A percentile compares a stretch with the other conserved stretches of the same genome.
Evolutionary conservation across 2,113 vertebrate species (phyloP).

Genomic region (Stictonetta naevosa): DNA sequence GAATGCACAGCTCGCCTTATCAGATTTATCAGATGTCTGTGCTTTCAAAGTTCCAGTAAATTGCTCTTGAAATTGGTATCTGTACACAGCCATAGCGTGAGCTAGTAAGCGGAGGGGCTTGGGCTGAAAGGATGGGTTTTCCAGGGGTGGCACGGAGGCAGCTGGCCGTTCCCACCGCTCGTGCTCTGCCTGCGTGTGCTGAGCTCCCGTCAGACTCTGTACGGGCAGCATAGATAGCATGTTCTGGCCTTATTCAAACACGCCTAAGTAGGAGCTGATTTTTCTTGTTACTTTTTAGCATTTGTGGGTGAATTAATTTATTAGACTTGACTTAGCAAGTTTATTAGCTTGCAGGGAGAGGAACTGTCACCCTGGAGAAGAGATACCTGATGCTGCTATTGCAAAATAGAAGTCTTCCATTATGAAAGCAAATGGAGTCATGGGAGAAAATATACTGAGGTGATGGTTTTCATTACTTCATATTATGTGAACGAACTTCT

Average conservation of each 20-base stretch:
- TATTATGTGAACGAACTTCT: background rate
- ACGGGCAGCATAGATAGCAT: rapidly evolving
- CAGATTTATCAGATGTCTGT: background rate
- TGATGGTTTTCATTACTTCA: background rate
- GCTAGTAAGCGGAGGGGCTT: background rate
- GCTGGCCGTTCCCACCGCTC: background rate
- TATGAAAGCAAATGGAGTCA: background rate
- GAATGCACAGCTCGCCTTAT: background rate
- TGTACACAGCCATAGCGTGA: background rate
- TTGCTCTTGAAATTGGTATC: background rate
- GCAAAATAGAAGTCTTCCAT: background rate
- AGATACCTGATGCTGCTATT: background rate
- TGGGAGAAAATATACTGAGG: background rate
- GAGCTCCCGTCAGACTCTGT: background rate
- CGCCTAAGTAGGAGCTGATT: background rate
- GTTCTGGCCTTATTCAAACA: background rate
- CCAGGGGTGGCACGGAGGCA: background rate
- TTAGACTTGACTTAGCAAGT: background rate
- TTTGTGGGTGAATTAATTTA: background rate
- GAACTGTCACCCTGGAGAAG: background rate
- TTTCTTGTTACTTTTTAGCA: background rate
- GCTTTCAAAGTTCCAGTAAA: background rate
- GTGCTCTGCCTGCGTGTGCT: background rate
- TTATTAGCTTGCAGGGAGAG: background rate
- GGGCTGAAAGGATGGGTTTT: background rate